Conservation (phyloP, 92 coral and sea anemone genomes). For the Palythoa grandiflora region DNA sequence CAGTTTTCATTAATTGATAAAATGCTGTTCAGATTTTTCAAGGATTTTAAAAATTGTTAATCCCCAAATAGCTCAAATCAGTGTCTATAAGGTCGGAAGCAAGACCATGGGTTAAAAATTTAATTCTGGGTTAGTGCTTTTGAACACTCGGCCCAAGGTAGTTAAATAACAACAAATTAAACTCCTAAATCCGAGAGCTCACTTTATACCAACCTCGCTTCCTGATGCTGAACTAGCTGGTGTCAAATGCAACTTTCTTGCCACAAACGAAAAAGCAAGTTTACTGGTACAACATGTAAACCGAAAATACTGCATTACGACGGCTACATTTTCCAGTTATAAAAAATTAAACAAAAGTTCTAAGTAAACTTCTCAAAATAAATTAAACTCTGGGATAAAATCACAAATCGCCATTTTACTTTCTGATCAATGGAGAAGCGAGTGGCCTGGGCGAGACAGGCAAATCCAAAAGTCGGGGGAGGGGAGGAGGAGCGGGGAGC, state of each 20-base stretch:
- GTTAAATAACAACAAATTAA: no score
- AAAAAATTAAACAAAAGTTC: not conserved
- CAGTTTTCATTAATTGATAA: not conserved
- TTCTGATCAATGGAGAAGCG: not conserved
- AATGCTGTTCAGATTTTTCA: not conserved
- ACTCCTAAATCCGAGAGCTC: no score
- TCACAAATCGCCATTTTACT: conserved; percentile 5
- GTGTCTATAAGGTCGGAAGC: no score
- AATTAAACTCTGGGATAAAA: no score
- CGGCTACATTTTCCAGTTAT: not conserved
- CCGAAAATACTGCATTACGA: not conserved
- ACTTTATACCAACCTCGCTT: not conserved
- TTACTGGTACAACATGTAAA: not conserved
- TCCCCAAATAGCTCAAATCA: not conserved
- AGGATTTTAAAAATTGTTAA: no score
- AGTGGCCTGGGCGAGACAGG: not conserved
- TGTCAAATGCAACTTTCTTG: conserved; percentile 8
- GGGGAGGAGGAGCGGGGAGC: not conserved
- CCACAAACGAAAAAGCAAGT: not conserved
- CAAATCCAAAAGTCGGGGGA: not conserved
- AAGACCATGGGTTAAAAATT: no score
- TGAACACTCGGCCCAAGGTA: no score
- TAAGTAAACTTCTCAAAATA: no score
- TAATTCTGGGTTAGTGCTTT: no score
- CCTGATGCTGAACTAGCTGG: not conserved